Percentiles rank a stretch among this genome's conserved stretches.
These are phyloP conservation scores for Saccostrea glomerata DNA, from an alignment of 1,140 invertebrate species.

Conservation along the genomic window DNA sequence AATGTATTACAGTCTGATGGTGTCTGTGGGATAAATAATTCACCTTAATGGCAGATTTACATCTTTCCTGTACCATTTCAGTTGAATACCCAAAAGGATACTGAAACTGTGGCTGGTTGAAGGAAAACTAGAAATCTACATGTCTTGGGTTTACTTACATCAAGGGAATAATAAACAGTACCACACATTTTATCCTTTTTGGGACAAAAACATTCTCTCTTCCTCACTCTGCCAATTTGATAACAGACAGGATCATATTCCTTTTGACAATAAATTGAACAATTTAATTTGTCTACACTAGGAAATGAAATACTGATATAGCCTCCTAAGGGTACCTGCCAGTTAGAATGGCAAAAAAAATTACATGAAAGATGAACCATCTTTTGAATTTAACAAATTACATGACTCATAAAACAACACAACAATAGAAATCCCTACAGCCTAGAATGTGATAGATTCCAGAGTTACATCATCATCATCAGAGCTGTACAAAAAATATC, in stretches of 20 bases:
- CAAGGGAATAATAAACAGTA: background rate
- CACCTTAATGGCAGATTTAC: constrained; percentile 28
- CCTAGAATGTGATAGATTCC: background rate
- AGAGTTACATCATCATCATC: background rate
- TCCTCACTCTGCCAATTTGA: too few relatives aligned
- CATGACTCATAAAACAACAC: background rate
- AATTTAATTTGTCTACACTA: constrained; percentile 3
- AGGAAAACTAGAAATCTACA: background rate
- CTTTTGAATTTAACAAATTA: constrained; percentile 19
- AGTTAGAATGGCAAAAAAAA: background rate
- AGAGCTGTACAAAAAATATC: background rate
- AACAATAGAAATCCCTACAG: background rate
- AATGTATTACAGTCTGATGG: constrained; percentile 20
- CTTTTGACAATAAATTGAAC: background rate
- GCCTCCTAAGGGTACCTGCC: background rate
- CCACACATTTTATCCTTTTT: too few relatives aligned
- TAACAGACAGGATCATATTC: too few relatives aligned
- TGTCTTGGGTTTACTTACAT: background rate
- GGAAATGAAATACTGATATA: background rate
- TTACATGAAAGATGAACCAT: background rate
- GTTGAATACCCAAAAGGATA: background rate
- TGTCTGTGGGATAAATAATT: constrained; percentile 27
- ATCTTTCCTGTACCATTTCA: background rate
- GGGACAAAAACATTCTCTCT: too few relatives aligned
- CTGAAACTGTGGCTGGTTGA: background rate